Conservation (phyloP, 2,888 invertebrate species). For the Microplitis manilae region DNA sequence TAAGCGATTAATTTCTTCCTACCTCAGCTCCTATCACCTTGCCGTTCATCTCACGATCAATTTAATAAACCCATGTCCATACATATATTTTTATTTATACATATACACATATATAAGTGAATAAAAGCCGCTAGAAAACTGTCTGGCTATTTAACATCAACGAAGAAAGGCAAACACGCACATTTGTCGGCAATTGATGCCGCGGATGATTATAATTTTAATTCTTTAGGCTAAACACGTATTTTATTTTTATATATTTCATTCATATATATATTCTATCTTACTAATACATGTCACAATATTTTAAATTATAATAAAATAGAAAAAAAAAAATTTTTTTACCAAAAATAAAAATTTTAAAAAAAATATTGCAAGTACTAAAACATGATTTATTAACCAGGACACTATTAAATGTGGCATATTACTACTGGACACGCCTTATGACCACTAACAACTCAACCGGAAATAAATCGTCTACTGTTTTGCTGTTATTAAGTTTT, state of each 20-base stretch:
- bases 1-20: constrained; percentile 1
- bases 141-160: not conserved
- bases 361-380: not conserved
- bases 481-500: constrained; percentile 45
- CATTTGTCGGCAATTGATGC: too few species aligned
- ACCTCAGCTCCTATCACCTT: not conserved
- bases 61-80: not conserved
- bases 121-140: not conserved
- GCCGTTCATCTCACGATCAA: not conserved
- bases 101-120: not conserved
- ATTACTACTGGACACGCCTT: constrained; percentile 53
- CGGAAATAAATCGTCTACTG: constrained; percentile 57
- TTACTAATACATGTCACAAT: not conserved
- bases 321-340: not conserved
- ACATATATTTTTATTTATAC: not conserved
- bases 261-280: not conserved
- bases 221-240: not conserved
- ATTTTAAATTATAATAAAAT: not conserved
- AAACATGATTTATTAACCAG: constrained; percentile 28
- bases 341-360: not conserved
- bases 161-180: too few species aligned
- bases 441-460: constrained; percentile 54
- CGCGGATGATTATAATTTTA: not conserved
- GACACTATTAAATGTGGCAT: constrained; percentile 17
- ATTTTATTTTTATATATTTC: not conserved